Conservation (phyloP, 2,797 vertebrate genomes). For the Myripristis murdjan region DNA sequence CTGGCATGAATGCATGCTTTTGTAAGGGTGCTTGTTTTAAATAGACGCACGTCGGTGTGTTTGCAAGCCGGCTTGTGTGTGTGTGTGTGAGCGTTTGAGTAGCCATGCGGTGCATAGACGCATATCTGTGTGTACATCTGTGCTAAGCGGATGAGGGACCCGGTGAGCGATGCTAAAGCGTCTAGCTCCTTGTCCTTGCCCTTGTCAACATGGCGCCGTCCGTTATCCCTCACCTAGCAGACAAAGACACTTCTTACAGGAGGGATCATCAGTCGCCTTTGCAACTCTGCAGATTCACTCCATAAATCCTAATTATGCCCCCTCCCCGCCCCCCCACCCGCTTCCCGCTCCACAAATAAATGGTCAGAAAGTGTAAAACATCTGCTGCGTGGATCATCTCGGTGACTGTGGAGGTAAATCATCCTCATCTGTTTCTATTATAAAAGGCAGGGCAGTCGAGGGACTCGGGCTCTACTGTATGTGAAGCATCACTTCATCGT, state of each 20-base stretch:
- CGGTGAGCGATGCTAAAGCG: conserved; percentile 80
- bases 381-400: conserved; percentile 97
- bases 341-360: conserved; percentile 91
- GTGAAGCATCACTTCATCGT: conserved; percentile 67
- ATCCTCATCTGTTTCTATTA: conserved; percentile 83
- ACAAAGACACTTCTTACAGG: conserved; percentile 89
- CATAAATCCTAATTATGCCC: conserved; percentile 99
- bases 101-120: conserved; percentile 10
- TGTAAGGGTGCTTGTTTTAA: conserved; percentile 13
- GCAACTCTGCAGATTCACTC: conserved; percentile 99
- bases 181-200: conserved; percentile 90
- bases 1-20: background rate
- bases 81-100: conserved; percentile 8
- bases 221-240: conserved; percentile 94
- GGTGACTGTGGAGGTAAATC: conserved; percentile 94
- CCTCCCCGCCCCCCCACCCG: conserved; percentile 66
- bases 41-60: conserved; percentile 16
- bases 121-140: conserved; percentile 67
- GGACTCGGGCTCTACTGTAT: conserved; percentile 66
- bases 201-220: conserved; percentile 93
- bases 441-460: conserved; percentile 67
- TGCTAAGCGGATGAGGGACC: conserved; percentile 74
- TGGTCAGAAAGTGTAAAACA: conserved; percentile 99
- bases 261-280: conserved; percentile 96
- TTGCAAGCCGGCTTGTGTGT: background rate